Conservation (phyloP, 2,888 invertebrate species). For the Rhagium mordax region DNA sequence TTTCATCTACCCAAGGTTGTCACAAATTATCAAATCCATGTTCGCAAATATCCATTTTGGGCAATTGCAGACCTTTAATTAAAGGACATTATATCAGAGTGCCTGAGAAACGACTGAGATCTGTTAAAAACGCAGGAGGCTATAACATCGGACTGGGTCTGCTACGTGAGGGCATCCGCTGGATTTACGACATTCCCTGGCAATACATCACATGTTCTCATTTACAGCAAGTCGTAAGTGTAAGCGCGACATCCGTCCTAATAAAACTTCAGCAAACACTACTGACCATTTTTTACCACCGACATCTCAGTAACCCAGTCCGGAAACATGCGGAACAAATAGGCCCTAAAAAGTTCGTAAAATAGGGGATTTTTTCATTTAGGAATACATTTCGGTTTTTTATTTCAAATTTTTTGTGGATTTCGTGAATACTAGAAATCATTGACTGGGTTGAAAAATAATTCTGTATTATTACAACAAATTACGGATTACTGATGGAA, state of each 20-base stretch:
- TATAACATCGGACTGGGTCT: neutral
- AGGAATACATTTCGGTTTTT: neutral
- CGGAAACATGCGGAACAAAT: constrained; percentile 5
- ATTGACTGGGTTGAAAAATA: no score
- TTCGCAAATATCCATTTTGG: no score
- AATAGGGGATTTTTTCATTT: constrained; percentile 13
- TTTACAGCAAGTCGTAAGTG: constrained; percentile 60
- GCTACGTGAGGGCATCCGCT: constrained; percentile 38
- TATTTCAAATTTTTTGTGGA: neutral
- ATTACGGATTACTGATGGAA: no score
- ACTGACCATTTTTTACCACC: constrained; percentile 46
- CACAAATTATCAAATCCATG: no score
- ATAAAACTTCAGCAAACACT: constrained; percentile 58
- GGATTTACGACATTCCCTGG: constrained; percentile 59
- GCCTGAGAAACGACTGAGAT: neutral
- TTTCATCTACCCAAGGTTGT: no score
- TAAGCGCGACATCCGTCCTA: constrained; percentile 62
- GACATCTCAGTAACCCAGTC: constrained; percentile 36
- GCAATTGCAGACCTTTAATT: no score
- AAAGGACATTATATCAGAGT: neutral
- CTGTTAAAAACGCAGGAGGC: neutral
- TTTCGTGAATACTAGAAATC: neutral
- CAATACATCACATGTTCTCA: constrained; percentile 63
- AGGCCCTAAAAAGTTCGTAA: constrained; percentile 9
- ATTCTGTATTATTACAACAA: no score